A percentile compares a stretch with the other conserved stretches of the same genome.
These are phyloP conservation scores for Gymnosoma rotundatum DNA, from an alignment of 2,888 invertebrate species.

Conservation along the genomic window DNA sequence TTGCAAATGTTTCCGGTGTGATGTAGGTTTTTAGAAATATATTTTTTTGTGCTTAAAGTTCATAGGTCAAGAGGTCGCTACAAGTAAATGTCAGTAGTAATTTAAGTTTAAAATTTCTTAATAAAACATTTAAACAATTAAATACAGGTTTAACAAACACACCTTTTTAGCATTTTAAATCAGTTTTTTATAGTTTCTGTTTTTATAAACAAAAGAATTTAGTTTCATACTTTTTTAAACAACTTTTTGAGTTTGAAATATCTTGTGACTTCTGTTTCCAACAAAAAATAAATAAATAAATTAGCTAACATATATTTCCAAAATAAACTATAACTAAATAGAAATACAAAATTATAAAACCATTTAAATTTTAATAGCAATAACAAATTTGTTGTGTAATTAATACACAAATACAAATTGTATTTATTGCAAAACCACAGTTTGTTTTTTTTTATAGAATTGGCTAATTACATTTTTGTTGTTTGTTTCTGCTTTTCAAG, in stretches of 20 bases:
- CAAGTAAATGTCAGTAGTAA: constrained; percentile 52
- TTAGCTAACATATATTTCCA: too few relatives aligned
- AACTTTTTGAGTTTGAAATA: too few relatives aligned
- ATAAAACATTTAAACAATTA: constrained; percentile 22
- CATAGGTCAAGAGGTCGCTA: constrained; percentile 59
- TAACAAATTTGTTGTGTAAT: constrained; percentile 14
- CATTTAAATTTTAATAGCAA: not conserved
- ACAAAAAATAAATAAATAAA: too few relatives aligned
- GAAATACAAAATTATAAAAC: too few relatives aligned
- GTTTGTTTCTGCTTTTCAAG: constrained; percentile 48
- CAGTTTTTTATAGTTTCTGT: not conserved
- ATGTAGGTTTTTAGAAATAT: constrained; percentile 9
- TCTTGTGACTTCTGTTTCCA: too few relatives aligned
- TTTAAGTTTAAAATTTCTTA: not conserved
- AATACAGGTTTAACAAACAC: constrained; percentile 12
- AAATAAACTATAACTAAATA: too few relatives aligned
- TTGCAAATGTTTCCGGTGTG: constrained; percentile 40
- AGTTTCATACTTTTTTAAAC: too few relatives aligned
- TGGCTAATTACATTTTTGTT: constrained; percentile 39
- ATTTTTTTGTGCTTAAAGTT: constrained; percentile 33
- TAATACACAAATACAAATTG: not conserved
- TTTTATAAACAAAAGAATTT: too few relatives aligned
- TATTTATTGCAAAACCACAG: constrained; percentile 35
- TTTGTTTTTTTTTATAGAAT: constrained; percentile 32
- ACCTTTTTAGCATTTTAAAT: constrained; percentile 3